Percentiles rank a stretch among this genome's conserved stretches.
Evolutionary conservation across 2,113 vertebrate species (phyloP).

Genomic region (Oryzias melastigma): DNA sequence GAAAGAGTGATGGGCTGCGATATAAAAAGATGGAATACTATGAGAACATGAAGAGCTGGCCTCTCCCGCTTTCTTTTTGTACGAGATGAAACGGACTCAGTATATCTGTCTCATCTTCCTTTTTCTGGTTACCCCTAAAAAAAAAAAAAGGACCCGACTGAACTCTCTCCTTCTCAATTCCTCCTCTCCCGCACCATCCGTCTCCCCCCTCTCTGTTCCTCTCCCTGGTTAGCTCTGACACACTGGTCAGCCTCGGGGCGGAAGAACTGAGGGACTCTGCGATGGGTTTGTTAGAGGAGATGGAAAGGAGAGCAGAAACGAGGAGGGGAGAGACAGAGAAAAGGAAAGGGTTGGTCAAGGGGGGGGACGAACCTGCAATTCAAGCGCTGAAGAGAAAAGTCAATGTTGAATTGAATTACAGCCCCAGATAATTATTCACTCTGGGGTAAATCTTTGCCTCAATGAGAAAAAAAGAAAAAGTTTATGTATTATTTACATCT

Average conservation of each 20-base stretch:
- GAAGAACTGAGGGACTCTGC: constrained; percentile 81
- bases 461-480: no score
- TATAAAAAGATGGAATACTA: constrained; percentile 68
- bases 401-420: constrained; percentile 18
- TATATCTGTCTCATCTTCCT: constrained; percentile 79
- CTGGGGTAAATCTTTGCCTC: no score
- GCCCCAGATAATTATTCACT: background rate
- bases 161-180: constrained; percentile 55
- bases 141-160: constrained; percentile 71
- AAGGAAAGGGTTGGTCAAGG: constrained; percentile 31
- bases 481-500: background rate
- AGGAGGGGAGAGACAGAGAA: constrained; percentile 44
- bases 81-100: constrained; percentile 77
- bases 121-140: constrained; percentile 75
- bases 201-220: constrained; percentile 72
- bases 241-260: constrained; percentile 81
- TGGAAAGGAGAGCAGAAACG: constrained; percentile 51
- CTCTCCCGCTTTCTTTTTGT: constrained; percentile 69
- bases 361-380: constrained; percentile 55
- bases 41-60: constrained; percentile 64
- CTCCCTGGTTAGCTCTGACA: constrained; percentile 82
- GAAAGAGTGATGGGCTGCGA: constrained; percentile 68
- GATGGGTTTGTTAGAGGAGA: constrained; percentile 75
- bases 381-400: constrained; percentile 51
- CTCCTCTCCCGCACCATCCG: constrained; percentile 62